These are phyloP conservation scores for Cheirogaleus medius DNA, from an alignment of 2,113 vertebrate genomes.

Conservation along the genomic window DNA sequence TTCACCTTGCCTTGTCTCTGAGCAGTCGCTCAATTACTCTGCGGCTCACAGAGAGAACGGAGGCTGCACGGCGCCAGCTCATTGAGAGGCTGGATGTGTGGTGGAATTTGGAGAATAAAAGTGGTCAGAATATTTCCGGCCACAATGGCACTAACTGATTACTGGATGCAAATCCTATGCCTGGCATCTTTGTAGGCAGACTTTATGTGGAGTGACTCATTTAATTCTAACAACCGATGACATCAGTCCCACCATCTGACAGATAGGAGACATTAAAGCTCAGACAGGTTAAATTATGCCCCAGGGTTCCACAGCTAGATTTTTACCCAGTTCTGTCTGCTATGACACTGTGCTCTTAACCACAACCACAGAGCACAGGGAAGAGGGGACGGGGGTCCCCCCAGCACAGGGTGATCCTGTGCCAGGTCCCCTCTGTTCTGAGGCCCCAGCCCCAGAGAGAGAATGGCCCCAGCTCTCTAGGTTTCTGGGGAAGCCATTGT, in stretches of 20 bases:
- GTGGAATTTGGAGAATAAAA: not conserved
- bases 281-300: not conserved
- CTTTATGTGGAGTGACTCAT: not conserved
- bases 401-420: not conserved
- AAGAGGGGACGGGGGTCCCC: not conserved
- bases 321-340: not conserved
- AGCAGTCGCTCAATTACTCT: not conserved
- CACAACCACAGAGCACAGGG: not conserved
- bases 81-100: not conserved
- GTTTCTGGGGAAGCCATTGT: not conserved
- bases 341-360: not conserved
- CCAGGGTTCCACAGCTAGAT: not conserved
- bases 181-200: not conserved
- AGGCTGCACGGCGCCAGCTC: not conserved
- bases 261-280: not conserved
- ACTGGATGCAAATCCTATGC: not conserved
- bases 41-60: not conserved
- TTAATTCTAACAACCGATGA: not conserved
- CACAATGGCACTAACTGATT: not conserved
- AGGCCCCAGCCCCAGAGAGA: not conserved
- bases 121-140: not conserved
- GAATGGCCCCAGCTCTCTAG: not conserved
- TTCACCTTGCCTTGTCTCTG: not conserved
- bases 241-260: not conserved
- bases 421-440: not conserved